Base-by-base conservation (phyloP, 1,140 invertebrate genomes). In the Drosophila yakuba region DNA sequence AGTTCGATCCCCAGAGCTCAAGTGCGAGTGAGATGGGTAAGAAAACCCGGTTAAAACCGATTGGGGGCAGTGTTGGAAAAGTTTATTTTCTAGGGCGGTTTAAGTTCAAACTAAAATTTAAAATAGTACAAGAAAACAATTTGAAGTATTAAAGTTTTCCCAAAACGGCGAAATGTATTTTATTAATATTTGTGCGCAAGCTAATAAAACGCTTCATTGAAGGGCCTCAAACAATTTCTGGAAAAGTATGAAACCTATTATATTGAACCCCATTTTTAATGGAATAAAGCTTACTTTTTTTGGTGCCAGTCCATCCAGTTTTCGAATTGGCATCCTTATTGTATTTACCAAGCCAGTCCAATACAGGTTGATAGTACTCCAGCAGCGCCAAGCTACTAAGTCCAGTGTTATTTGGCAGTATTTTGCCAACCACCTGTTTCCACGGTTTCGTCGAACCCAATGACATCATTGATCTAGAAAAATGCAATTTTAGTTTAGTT, bases 371-470 rank as follows among this genome's bases (percentile, higher is more conserved):
- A 74, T 93, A 93, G 54, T 93, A 93, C 23, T 93, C 91, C 51
- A 93, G 50, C 0, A 93, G 35, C 0, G 91, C 90, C 54, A 80
- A 36, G 43, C 85, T 93, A 74, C 93, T 93, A 6, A 95, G 91
- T 5, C 93, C 80, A 1, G 68, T 71, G n/a, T 91, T 90, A 41
- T 93, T 93, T 10, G 94, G 94, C 25, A 95, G 75, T 14, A 93
- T 80, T 62, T 93, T 91, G 25, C 51, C 52, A 66, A 96, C 83
- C 0, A 93, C 93, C 17, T 95, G 93, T 12, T 92, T 92, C 95
- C 95, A 96, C 3, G 93, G 94, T 61, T 93, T 92, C 0, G 94
- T 94, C 0, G 92, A 91, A 3, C 95, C 95, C 41, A 94, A 72
- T 11, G 91, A 77, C 79, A 95, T 92, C 81, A 95, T 93, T 14